A percentile compares a stretch with the other conserved stretches of the same genome.
Conservation (phyloP, 2,113 vertebrate species). For the Neoarius graeffei region DNA sequence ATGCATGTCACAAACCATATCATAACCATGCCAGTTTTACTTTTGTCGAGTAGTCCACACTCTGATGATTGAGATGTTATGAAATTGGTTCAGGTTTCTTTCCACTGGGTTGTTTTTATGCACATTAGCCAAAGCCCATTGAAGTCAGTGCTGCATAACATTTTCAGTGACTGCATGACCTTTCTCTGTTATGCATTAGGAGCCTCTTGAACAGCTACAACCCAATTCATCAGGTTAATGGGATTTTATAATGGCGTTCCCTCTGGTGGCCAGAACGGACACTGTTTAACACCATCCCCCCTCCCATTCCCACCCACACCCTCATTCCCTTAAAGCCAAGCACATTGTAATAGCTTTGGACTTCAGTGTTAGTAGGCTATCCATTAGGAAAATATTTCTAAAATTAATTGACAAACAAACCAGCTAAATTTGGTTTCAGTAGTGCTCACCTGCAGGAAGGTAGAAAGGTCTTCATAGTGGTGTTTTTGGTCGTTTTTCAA, state of each 20-base stretch:
- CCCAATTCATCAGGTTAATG: slow-evolving; percentile 56
- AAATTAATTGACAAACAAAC: not conserved
- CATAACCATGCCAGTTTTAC: not conserved
- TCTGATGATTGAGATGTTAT: slow-evolving; percentile 25
- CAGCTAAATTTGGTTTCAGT: not conserved
- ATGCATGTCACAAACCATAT: not conserved
- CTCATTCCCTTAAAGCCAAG: not conserved
- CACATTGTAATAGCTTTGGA: not conserved
- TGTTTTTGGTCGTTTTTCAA: not conserved
- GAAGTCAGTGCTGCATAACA: slow-evolving; percentile 43
- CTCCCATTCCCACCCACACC: no score
- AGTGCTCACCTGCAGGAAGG: not conserved
- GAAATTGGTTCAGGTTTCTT: slow-evolving; percentile 15
- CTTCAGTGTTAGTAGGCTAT: not conserved
- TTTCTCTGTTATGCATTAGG: slow-evolving; percentile 51
- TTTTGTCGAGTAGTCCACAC: not conserved
- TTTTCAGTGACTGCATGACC: slow-evolving; percentile 41
- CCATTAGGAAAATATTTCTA: slow-evolving; percentile 3
- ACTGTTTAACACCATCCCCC: not conserved
- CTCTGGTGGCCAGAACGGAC: slow-evolving; percentile 46
- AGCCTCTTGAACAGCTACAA: slow-evolving; percentile 41
- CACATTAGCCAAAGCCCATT: slow-evolving; percentile 45
- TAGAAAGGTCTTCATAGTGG: not conserved
- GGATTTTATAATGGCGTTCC: slow-evolving; percentile 46
- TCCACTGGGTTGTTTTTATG: slow-evolving; percentile 41